Percentiles rank a stretch among this genome's conserved stretches.
Conservation (phyloP, 2,113 vertebrate species). For the Haemorhous mexicanus region DNA sequence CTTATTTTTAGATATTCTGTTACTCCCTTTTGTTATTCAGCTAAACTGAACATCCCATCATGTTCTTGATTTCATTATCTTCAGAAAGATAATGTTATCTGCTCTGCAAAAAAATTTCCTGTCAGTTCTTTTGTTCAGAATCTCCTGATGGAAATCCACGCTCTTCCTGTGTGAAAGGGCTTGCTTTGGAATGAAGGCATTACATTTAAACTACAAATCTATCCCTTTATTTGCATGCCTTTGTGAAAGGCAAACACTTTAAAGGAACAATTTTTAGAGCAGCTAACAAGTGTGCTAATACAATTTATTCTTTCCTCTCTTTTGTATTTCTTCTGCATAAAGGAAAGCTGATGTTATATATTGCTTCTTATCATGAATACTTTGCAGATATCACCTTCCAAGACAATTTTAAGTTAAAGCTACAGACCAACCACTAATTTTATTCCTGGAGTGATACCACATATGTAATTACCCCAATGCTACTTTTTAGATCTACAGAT, state of each 20-base stretch:
- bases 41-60: conserved; percentile 39
- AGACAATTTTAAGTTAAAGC: neutral
- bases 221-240: neutral
- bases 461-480: neutral
- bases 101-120: neutral
- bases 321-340: neutral
- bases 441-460: neutral
- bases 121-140: neutral
- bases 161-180: neutral
- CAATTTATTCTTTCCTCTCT: neutral
- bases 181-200: neutral
- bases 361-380: neutral
- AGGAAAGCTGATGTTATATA: neutral
- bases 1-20: conserved; percentile 5
- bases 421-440: neutral
- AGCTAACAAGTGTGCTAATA: neutral
- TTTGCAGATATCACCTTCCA: neutral
- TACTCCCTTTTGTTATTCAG: conserved; percentile 10
- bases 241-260: neutral
- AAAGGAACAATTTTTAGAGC: neutral
- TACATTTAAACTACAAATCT: neutral
- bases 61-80: neutral
- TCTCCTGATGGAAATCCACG: neutral
- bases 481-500: neutral
- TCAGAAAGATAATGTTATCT: neutral